Base-by-base conservation (phyloP, 2,113 vertebrate species). In the Pseudorectes ferrugineus region DNA sequence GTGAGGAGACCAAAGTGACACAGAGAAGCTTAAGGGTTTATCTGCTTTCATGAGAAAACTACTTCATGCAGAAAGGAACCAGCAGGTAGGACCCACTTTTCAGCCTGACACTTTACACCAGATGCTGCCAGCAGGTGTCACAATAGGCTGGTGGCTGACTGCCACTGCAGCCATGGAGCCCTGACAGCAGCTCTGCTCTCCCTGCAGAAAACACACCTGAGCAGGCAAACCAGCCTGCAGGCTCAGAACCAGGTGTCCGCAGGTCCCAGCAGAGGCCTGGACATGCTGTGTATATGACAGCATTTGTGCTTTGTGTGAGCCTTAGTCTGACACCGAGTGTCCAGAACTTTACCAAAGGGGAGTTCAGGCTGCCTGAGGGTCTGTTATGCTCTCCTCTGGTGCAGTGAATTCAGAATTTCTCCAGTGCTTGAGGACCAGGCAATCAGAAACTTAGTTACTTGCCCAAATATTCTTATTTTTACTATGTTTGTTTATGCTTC, bases 131-230 rank as follows among this genome's bases (percentile, higher is more conserved):
- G 45, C 36, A 46, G 78, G 67, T 46, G 36, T 65, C 71, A 70
- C 45, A n/a, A 11, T 0, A 22, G 70, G 24, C 63, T 46, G 52
- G 45, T 35, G 45, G 31, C 43, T 0, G 0, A n/a, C 26, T 4
- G 51, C 43, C 65, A 17, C 8, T n/a, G 40, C 40, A 46, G 68
- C 40, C 58, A 19, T 7, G 35, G 42, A 55, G 42, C 40, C 24
- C 18, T 1, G 7, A 19, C 18, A 74, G 29, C 17, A 75, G 43
- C 43, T 66, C 43, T 58, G 36, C 43, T 42, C 43, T 48, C 51
- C 43, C 51, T 26, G 36, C 51, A 58, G 61, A 42, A 75, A 66
- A 58, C 35, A n/a, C 49, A 49, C 31, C 36, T 12, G 35, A 42
- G 71, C 51, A 66, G 61, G 29, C 61, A 75, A 58, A 67, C 6